Base-by-base conservation (phyloP, 2,797 vertebrate species). In the Smutsia gigantea region DNA sequence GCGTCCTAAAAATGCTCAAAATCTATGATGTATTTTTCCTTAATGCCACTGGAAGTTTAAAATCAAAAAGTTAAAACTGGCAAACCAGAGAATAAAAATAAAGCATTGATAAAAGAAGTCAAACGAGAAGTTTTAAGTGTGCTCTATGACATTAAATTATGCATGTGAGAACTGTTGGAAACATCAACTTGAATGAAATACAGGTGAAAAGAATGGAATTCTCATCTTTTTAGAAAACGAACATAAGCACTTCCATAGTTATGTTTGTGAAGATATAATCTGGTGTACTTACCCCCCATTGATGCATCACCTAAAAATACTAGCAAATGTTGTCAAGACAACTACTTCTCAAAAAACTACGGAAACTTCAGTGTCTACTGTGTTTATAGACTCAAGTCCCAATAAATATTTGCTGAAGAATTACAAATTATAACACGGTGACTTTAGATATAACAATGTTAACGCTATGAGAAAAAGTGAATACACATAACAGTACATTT, bases 141-240 rank as follows among this genome's bases (percentile, higher is more conserved):
- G 11, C 8, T 31, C 13, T 6, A 0, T 1, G 5, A 49, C 7
- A 21, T 25, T 51, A 31, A 89, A 77, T 77, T 66, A 86, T 61
- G 66, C 31, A 78, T 42, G 63, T 49, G 31, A 68, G 72, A 51
- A 11, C 4, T 14, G 71, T 6, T 15, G 2, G 39, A 72, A 57
- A 93, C 49, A 84, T 3, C n/a, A 61, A 66, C 18, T 84, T 66
- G 14, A 93, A 85, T 23, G 21, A 66, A 68, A 94, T 34, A 49
- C 2, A 74, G 37, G 23, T 53, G 69, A 68, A 90, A 61, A 83
- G n/a, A 61, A 42, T 78, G 42, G 19, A 55, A 13, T 42, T 79
- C 21, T 59, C 19, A 82, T n/a, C 49, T 82, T 95, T 79, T 74
- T 93, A 87, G 83, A 74, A 84, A 90, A 53, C 53, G 7, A 49